Base-by-base conservation (phyloP, 2,797 vertebrate species). In the Scyliorhinus canicula region DNA sequence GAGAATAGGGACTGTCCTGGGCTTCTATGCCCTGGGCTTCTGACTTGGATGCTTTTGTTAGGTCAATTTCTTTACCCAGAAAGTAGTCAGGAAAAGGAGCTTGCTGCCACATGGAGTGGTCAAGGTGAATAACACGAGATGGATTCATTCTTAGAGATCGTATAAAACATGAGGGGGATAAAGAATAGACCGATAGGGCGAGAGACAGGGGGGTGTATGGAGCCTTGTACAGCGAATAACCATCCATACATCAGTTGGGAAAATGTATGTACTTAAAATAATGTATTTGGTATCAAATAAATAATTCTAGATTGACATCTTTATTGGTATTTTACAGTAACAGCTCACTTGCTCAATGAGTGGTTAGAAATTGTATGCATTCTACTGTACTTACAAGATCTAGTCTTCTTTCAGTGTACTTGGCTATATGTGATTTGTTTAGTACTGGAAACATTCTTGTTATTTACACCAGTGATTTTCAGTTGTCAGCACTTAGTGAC, bases 311-410 rank as follows among this genome's bases (percentile, higher is more conserved):
- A 26, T 74, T 35, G 31, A 94, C 67, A 52, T 35, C 93, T 94
- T 94, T 94, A 94, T 94, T 94, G 47, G 67, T 44, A 67, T 71
- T 93, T 50, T 93, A 71, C 47, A 60, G 47, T 63, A 44, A 91
- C 60, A 65, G 44, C 31, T 71, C 67, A 94, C 44, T 44, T 35
- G 11, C 67, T 31, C 40, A 74, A 55, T 50, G 67, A 74, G 26
- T 74, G 65, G 65, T 12, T 28, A 71, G 47, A 71, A 50, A 31
- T 71, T 24, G 52, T 71, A 71, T 19, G 11, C 44, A 71, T 91
- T 65, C 47, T 47, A 67, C 67, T 12, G 12, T 71, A 94, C 44
- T 94, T 94, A 93, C 47, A 71, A 93, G 26, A 50, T 71, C 44
- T 71, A 94, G 69, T 50, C 5, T 74, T 74, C 44, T 71, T 50